Conservation (phyloP, 2,888 invertebrate species). For the Hirudinaria manillensis region DNA sequence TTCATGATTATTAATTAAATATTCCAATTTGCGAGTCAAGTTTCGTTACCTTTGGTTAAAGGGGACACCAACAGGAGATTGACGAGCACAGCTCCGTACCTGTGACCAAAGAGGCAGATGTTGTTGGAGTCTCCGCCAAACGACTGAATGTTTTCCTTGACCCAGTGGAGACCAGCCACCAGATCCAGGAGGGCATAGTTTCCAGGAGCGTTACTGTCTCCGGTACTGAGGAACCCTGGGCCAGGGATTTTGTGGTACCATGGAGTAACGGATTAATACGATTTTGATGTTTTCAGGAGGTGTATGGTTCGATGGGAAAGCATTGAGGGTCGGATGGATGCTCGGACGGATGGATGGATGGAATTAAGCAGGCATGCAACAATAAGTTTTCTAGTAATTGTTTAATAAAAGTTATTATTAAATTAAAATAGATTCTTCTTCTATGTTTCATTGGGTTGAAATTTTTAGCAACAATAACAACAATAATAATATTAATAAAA, state of each 20-base stretch:
- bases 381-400: too few species aligned
- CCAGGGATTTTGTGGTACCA: neutral
- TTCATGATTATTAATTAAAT: too few species aligned
- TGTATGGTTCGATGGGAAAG: neutral
- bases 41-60: slow-evolving; percentile 1
- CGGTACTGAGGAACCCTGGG: slow-evolving; percentile 13
- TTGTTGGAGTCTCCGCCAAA: slow-evolving; percentile 27
- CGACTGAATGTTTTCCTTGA: slow-evolving; percentile 22
- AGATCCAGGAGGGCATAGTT: slow-evolving; percentile 27
- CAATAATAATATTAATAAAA: neutral
- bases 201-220: slow-evolving; percentile 24
- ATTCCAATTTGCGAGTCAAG: too few species aligned
- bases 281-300: neutral
- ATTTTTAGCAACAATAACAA: too few species aligned
- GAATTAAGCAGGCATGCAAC: neutral
- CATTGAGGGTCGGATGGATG: neutral
- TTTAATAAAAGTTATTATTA: too few species aligned
- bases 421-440: too few species aligned
- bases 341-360: neutral
- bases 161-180: slow-evolving; percentile 28
- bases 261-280: neutral
- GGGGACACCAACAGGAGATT: slow-evolving; percentile 25
- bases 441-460: too few species aligned
- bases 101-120: slow-evolving; percentile 27
- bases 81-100: slow-evolving; percentile 24